Percentiles rank a stretch among this genome's conserved stretches.
Evolutionary conservation across 1,140 invertebrate genomes (phyloP).

Genomic region (Drosophila mojavensis): DNA sequence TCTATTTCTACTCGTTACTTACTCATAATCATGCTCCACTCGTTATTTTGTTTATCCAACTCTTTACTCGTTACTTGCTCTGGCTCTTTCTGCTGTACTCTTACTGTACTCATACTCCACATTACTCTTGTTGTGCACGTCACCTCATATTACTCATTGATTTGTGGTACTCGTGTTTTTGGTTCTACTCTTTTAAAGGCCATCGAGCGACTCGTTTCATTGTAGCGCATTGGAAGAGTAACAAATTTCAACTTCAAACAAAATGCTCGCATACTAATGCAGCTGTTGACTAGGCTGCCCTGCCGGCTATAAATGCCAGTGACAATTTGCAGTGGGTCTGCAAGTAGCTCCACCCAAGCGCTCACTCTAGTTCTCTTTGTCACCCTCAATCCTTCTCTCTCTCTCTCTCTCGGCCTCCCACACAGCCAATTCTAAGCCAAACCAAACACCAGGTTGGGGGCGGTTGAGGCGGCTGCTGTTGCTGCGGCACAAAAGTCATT

Average conservation of each 20-base stretch:
- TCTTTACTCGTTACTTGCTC: no score
- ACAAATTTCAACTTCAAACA: conserved; percentile 34
- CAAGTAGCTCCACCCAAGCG: conserved; percentile 21
- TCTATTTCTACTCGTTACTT: no score
- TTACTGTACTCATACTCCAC: no score
- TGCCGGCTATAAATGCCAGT: conserved; percentile 71
- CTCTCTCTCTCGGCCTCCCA: not conserved
- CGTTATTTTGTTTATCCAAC: no score
- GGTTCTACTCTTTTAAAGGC: no score
- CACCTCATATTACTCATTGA: no score
- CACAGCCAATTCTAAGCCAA: not conserved
- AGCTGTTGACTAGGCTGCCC: conserved; percentile 44
- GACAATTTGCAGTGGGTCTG: conserved; percentile 66
- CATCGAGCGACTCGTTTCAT: no score
- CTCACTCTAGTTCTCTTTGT: not conserved
- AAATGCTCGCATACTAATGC: conserved; percentile 24
- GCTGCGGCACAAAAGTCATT: conserved; percentile 72
- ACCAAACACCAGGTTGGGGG: conserved; percentile 6
- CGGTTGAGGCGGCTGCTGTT: conserved; percentile 23
- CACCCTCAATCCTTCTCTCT: not conserved
- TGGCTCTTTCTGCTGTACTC: no score
- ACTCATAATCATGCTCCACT: no score
- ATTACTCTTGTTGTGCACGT: no score
- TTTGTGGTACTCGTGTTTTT: not conserved
- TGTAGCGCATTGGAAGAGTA: conserved; percentile 9